Conservation (phyloP, 1,140 invertebrate species). For the Geopemphigus sp. region DNA sequence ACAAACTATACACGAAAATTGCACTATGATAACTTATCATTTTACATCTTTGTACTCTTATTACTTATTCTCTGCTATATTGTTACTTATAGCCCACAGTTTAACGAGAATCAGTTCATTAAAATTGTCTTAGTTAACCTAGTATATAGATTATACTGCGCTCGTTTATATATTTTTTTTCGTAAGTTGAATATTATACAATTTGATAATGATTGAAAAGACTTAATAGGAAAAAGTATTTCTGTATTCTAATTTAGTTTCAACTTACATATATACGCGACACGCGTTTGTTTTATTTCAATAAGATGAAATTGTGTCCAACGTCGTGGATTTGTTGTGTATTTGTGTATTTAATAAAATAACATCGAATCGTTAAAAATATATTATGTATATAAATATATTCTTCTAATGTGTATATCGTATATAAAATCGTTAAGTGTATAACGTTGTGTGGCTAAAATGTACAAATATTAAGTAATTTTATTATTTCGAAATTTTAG, state of each 20-base stretch:
- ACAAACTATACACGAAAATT: not conserved
- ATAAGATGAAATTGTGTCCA: too few species aligned
- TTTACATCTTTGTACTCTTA: not conserved
- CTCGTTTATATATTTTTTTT: not conserved
- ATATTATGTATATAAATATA: not conserved
- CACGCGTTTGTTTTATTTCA: too few species aligned
- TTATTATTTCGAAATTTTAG: not conserved
- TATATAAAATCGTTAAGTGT: too few species aligned
- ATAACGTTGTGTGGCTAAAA: too few species aligned
- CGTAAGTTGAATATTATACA: not conserved
- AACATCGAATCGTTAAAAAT: not conserved
- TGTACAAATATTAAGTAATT: not conserved
- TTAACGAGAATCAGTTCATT: slow-evolving; percentile 14
- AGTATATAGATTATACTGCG: slow-evolving; percentile 18
- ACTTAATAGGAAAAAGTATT: slow-evolving; percentile 8
- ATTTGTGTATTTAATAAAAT: slow-evolving; percentile 11
- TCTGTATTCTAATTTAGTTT: not conserved
- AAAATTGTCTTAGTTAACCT: slow-evolving; percentile 31
- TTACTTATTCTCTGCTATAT: not conserved
- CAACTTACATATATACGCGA: too few species aligned
- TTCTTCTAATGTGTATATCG: too few species aligned
- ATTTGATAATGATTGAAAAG: slow-evolving; percentile 7
- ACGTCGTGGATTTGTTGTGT: not conserved
- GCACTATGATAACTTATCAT: slow-evolving; percentile 10
- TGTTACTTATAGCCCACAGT: not conserved